Percentiles rank a stretch among this genome's conserved stretches.
Evolutionary conservation across 2,113 vertebrate species (phyloP).

Genomic region (Odocoileus virginianus): DNA sequence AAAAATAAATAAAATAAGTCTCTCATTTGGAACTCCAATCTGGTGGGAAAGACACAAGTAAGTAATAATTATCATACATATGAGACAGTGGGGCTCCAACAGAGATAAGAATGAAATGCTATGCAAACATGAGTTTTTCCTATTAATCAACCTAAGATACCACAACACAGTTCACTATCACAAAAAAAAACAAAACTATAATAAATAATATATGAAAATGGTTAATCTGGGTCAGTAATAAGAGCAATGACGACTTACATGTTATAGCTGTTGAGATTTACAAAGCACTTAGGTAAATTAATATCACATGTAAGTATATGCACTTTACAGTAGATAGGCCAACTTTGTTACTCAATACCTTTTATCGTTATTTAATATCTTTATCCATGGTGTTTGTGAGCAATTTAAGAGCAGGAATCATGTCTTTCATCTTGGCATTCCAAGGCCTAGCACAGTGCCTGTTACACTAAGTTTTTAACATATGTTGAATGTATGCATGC

Average conservation of each 20-base stretch:
- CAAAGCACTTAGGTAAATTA: not conserved
- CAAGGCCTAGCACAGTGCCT: not conserved
- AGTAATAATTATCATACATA: not conserved
- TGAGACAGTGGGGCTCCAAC: not conserved
- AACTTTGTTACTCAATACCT: not conserved
- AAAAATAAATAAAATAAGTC: slow-evolving; percentile 41
- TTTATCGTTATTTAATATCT: not conserved
- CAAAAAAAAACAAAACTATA: not conserved
- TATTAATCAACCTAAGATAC: not conserved
- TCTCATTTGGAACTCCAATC: not conserved
- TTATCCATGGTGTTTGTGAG: not conserved
- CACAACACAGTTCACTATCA: not conserved
- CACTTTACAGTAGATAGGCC: not conserved
- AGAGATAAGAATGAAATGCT: not conserved
- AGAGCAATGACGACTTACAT: not conserved
- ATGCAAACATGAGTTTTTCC: not conserved
- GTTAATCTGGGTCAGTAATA: not conserved
- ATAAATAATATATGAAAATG: not conserved
- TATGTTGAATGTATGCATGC: not conserved
- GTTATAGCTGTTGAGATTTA: not conserved
- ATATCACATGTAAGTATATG: not conserved
- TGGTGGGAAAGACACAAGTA: slow-evolving; percentile 4
- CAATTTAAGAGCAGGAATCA: not conserved
- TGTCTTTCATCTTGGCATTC: slow-evolving; percentile 16
- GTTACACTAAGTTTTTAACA: not conserved